Evolutionary conservation across 2,113 vertebrate species (phyloP).

Genomic region (Cisticola juncidis): DNA sequence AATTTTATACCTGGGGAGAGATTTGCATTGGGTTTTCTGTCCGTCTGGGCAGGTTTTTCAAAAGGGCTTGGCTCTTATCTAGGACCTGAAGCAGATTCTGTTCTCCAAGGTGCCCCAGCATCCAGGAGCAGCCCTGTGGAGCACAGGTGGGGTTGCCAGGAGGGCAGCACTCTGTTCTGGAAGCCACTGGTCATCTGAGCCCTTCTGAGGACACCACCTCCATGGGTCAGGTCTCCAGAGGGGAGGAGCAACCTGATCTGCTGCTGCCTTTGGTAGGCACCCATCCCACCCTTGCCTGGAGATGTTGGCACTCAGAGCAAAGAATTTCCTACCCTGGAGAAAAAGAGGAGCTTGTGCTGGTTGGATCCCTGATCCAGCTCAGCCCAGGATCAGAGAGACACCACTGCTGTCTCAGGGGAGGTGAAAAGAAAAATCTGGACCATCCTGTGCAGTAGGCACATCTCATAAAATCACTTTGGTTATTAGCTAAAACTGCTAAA

Average conservation of each 20-base stretch:
- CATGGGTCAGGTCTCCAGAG: neutral
- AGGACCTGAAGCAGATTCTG: neutral
- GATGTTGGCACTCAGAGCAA: neutral
- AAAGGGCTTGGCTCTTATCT: neutral
- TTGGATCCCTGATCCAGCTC: neutral
- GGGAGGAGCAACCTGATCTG: neutral
- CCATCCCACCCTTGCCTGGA: neutral
- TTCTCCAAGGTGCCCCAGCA: neutral
- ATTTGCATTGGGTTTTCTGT: slow-evolving; percentile 4
- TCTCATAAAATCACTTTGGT: neutral
- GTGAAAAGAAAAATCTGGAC: neutral
- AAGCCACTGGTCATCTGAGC: neutral
- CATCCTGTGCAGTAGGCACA: neutral
- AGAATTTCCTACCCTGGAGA: neutral
- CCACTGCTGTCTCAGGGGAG: neutral
- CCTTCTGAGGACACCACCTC: neutral
- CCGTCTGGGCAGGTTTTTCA: neutral
- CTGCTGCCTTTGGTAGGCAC: neutral
- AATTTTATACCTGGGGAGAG: slow-evolving; percentile 47
- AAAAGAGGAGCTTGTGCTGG: neutral
- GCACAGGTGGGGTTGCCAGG: neutral
- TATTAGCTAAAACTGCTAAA: neutral
- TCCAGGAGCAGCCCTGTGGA: neutral
- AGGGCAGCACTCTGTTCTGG: neutral
- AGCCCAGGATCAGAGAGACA: neutral